These are phyloP conservation scores for Intellagama lesueurii DNA, from an alignment of 2,797 vertebrate genomes.

Conservation along the genomic window DNA sequence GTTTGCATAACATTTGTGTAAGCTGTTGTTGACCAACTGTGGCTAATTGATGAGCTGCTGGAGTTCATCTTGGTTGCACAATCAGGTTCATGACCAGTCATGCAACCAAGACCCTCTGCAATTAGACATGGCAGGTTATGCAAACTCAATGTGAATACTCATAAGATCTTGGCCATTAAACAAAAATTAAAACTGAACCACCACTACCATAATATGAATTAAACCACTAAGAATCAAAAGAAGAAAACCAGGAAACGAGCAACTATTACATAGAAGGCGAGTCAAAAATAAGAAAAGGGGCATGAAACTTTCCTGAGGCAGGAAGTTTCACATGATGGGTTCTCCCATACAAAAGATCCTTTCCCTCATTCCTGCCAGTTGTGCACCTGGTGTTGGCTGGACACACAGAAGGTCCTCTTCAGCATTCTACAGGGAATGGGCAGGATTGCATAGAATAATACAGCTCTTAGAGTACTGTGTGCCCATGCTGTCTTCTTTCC, in stretches of 20 bases:
- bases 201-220: not conserved
- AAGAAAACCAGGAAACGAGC: not conserved
- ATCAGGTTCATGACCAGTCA: too few relatives aligned
- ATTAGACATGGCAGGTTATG: too few relatives aligned
- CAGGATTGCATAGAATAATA: not conserved
- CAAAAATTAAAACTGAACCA: too few relatives aligned
- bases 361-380: not conserved
- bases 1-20: too few relatives aligned
- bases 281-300: not conserved
- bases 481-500: not conserved
- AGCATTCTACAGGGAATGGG: not conserved
- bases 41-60: too few relatives aligned
- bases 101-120: too few relatives aligned
- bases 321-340: not conserved
- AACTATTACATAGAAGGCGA: not conserved
- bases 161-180: too few relatives aligned
- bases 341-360: not conserved
- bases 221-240: not conserved
- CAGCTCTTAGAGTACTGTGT: not conserved
- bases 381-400: not conserved
- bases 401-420: not conserved
- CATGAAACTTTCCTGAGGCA: not conserved
- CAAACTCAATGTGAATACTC: too few relatives aligned
- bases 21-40: too few relatives aligned
- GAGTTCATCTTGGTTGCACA: too few relatives aligned